Evolutionary conservation across 1,140 invertebrate genomes (phyloP), one percentile per base, ranked within the genome.

Genomic region (Drosophila obscura): DNA sequence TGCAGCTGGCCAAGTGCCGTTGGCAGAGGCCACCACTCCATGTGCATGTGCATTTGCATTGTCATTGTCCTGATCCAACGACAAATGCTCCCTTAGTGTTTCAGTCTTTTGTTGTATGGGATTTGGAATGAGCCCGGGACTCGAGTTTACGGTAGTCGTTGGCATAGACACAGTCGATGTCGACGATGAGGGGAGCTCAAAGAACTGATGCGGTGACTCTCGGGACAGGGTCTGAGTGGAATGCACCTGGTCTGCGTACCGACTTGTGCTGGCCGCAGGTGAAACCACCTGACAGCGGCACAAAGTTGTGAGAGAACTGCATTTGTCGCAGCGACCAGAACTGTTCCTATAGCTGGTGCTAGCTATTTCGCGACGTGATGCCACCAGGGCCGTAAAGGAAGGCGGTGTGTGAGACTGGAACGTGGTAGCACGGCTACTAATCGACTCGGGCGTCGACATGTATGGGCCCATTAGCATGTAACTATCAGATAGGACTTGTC

Each of bases 61-160:
- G 24, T 48, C 46, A 11, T 28, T 35, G 6, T 52, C 66, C 15
- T 41, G 66, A n/a, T 69, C 44, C 5, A 69, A 5, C 5, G n/a
- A 39, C 35, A 11, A 4, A 13, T 39, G 35, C 35, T 39, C 35
- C 11, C 35, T 57, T 5, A 69, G 19, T 8, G 64, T 67, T 73
- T 88, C 83, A 88, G 83, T 88, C 83, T 87, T 88, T 52, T 78
- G 76, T 63, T 77, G 73, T 39, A 44, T 64, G 31, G 72, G 48
- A 62, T 73, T 73, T 66, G 80, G 80, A 53, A 79, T 74, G 72
- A 68, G 53, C 31, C 46, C 66, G 19, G 13, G 57, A 46, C 64
- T 56, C 41, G 53, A 56, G 28, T 48, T 62, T 1, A 28, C 51
- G n/a, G 26, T 39, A 11, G 35, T 39, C 39, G 35, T 49, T 45